These are phyloP conservation scores for Coranthus polyacanthus DNA, from an alignment of 2,797 vertebrate species.

Conservation along the genomic window DNA sequence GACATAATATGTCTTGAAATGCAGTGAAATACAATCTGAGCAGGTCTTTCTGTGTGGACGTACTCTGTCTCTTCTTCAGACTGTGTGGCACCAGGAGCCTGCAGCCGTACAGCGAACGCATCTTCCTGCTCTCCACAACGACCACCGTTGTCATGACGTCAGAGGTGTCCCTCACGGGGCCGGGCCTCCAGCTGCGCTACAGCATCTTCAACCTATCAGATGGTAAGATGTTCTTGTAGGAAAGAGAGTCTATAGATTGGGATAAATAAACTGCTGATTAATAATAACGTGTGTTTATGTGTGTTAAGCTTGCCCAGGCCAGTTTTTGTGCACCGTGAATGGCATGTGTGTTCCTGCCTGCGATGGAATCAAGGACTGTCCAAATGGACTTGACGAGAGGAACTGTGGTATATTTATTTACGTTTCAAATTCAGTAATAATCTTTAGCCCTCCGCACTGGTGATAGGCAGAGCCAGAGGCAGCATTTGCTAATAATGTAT, in stretches of 20 bases:
- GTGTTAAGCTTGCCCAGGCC: constrained; percentile 90
- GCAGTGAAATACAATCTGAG: background rate
- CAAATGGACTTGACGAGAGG: constrained; percentile 92
- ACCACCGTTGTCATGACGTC: constrained; percentile 90
- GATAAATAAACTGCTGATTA: background rate
- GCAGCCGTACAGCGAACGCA: constrained; percentile 89
- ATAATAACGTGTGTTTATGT: constrained; percentile 16
- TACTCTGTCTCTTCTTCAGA: constrained; percentile 71
- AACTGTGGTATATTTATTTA: constrained; percentile 88
- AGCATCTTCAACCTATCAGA: constrained; percentile 92
- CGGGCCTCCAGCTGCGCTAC: constrained; percentile 90
- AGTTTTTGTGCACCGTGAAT: constrained; percentile 90
- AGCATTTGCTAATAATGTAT: too few species aligned
- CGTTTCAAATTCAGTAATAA: background rate
- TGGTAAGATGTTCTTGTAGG: constrained; percentile 83
- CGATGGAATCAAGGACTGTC: constrained; percentile 93
- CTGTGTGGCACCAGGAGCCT: constrained; percentile 89
- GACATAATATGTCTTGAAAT: too few species aligned
- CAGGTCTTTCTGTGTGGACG: too few species aligned
- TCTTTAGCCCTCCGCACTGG: too few species aligned
- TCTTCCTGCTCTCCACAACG: constrained; percentile 80
- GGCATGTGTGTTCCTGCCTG: constrained; percentile 93
- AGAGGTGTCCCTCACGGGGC: constrained; percentile 91
- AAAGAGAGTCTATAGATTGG: background rate
- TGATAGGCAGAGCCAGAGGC: too few species aligned